Base-by-base conservation (phyloP, 2,797 vertebrate genomes). In the Enteromius afrohamiltoni region DNA sequence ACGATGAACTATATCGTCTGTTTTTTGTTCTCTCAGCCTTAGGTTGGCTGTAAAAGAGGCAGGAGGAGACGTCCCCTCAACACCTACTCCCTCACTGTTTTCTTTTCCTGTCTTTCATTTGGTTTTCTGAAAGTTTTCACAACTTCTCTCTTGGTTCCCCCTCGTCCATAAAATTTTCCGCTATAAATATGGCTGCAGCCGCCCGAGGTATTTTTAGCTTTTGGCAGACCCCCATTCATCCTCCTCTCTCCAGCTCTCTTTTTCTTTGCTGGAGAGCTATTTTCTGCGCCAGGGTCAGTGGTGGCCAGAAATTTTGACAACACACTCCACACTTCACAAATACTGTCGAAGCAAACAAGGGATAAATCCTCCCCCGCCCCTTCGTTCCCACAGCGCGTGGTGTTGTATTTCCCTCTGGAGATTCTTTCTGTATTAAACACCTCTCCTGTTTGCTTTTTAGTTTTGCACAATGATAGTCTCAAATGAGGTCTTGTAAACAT, bases 171-270 rank as follows among this genome's bases (percentile, higher is more conserved):
- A 86, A 84, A 87, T 79, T 55, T 58, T 83, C 65, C 71, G 10
- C 62, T 6, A 69, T 11, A 62, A 80, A 76, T 26, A 60, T 73
- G 40, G 23, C 14, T 34, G 74, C 76, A 77, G 42, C 76, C 29
- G 67, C 34, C 34, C 4, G 10, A 53, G 85, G 65, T 87, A 88
- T 89, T 91, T 90, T 89, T 91, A 89, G 90, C 75, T 51, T n/a
- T 79, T 82, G 82, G 83, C 86, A 87, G 82, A 83, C 69, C 84
- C 79, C 51, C 82, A 85, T 83, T 80, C 79, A 77, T 77, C 79
- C 77, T 77, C 64, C 62, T 73, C 55, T 80, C 79, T 86, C 69
- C 74, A 65, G 65, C 74, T 73, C 67, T 83, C 75, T 84, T 83
- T 82, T 84, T 80, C 80, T 69, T 69, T 73, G 29, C 68, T 51